Evolutionary conservation across 1,140 invertebrate genomes (phyloP), one percentile per base, ranked within the genome.

Genomic region (Ceratitis capitata): DNA sequence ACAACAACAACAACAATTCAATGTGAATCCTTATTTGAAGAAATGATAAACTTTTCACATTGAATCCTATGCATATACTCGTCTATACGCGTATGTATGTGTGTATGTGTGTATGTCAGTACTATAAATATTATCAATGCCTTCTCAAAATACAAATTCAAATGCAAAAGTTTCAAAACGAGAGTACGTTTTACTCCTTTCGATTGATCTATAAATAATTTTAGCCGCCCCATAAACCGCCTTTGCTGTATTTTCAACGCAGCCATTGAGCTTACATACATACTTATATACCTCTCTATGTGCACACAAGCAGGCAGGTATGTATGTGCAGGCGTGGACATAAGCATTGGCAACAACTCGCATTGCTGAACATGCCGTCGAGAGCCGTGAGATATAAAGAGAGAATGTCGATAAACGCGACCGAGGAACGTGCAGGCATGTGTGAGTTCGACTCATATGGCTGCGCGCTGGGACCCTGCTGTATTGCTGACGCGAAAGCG

Each of bases 141-240:
- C 39, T 5, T 29, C 16, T 35, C 61, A 32, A 69, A 35, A 14
- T 6, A 69, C 61, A 32, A 69, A 35, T 10, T 6, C 19, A 35
- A 69, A 56, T n/a, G 51, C 51, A n/a, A 23, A 1, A 23, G 12
- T 35, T 61, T 61, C 58, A 61, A 32, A n/a, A n/a, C n/a, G n/a
- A n/a, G n/a, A n/a, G n/a, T n/a, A n/a, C 23, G 26, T 26, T 32
- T 12, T 3, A 61, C 58, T 32, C 58, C 29, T 61, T 14, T 19
- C 61, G 61, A 69, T 69, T 69, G 61, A 69, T 35, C 61, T 69
- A 69, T 35, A 69, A 69, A 69, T 69, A 69, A 19, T 69, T 4
- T 4, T 19, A 56, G n/a, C 14, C 29, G n/a, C 16, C 32, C 3
- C 61, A 69, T n/a, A n/a, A n/a, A 61, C 23, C 58, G 6, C 23